A percentile compares a stretch with the other conserved stretches of the same genome.
Conservation (phyloP, 1,140 invertebrate species). For the Samia ricini region DNA sequence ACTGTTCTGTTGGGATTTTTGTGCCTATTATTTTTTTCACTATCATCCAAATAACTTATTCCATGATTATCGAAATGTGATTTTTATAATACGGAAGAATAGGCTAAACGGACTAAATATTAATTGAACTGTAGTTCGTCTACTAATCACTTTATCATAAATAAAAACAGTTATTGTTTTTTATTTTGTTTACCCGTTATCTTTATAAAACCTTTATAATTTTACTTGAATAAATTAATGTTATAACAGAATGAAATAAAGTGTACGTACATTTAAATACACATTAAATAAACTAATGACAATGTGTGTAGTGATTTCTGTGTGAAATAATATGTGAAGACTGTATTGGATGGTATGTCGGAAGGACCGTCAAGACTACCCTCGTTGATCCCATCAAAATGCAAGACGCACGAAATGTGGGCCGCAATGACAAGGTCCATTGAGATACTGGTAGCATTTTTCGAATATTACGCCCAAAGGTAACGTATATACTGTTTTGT, state of each 20-base stretch:
- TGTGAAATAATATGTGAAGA: not conserved
- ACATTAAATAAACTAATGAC: not conserved
- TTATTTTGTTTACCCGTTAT: too few relatives aligned
- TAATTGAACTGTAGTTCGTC: too few relatives aligned
- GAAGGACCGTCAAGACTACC: conserved; percentile 50
- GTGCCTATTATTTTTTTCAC: too few relatives aligned
- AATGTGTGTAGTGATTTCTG: not conserved
- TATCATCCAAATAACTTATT: too few relatives aligned
- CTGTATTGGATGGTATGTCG: conserved; percentile 37
- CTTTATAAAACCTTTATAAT: too few relatives aligned
- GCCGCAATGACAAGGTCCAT: conserved; percentile 85
- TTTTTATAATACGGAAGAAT: too few relatives aligned
- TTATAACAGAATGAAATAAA: not conserved
- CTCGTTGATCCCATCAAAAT: conserved; percentile 57
- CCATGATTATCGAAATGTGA: too few relatives aligned
- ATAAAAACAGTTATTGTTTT: too few relatives aligned
- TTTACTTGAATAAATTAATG: too few relatives aligned
- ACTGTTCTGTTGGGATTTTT: too few relatives aligned
- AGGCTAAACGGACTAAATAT: too few relatives aligned
- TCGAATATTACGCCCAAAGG: conserved; percentile 88
- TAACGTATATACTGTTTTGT: conserved; percentile 52
- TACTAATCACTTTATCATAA: too few relatives aligned
- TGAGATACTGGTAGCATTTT: conserved; percentile 87
- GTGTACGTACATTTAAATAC: not conserved
- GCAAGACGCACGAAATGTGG: conserved; percentile 82